These are phyloP conservation scores for Druceiella hillmani DNA, from an alignment of 2,888 invertebrate species.

Conservation along the genomic window DNA sequence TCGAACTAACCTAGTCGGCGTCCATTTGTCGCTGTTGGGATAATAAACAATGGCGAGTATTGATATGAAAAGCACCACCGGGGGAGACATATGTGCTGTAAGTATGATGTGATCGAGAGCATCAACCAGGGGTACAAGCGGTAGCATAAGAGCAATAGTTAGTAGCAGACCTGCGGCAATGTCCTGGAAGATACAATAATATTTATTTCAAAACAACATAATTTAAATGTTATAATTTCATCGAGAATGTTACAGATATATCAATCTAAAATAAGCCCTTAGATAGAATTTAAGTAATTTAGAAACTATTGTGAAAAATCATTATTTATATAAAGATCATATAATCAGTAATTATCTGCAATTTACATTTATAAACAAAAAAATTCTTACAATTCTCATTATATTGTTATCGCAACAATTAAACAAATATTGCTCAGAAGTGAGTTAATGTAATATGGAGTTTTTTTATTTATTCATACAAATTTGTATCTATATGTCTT, in stretches of 20 bases:
- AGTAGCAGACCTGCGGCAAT: conserved; percentile 72
- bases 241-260: neutral
- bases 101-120: conserved; percentile 66
- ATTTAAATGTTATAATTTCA: neutral
- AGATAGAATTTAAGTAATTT: neutral
- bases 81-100: conserved; percentile 59
- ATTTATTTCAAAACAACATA: conserved; percentile 5
- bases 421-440: too few relatives aligned
- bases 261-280: neutral
- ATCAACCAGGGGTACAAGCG: conserved; percentile 72
- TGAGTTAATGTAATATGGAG: too few relatives aligned
- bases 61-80: conserved; percentile 57
- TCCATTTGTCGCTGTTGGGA: conserved; percentile 82
- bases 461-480: too few relatives aligned
- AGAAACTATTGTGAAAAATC: neutral
- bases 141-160: conserved; percentile 61
- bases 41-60: conserved; percentile 69
- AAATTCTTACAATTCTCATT: too few relatives aligned
- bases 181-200: conserved; percentile 56
- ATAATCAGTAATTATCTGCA: too few relatives aligned
- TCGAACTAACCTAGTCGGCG: conserved; percentile 69
- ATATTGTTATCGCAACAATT: too few relatives aligned
- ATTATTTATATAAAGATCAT: too few relatives aligned
- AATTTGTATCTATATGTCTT: too few relatives aligned
- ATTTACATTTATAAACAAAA: too few relatives aligned